Percentiles rank a stretch among this genome's conserved stretches.
Conservation (phyloP, 1,140 invertebrate species). For the Nilaparvata lugens region DNA sequence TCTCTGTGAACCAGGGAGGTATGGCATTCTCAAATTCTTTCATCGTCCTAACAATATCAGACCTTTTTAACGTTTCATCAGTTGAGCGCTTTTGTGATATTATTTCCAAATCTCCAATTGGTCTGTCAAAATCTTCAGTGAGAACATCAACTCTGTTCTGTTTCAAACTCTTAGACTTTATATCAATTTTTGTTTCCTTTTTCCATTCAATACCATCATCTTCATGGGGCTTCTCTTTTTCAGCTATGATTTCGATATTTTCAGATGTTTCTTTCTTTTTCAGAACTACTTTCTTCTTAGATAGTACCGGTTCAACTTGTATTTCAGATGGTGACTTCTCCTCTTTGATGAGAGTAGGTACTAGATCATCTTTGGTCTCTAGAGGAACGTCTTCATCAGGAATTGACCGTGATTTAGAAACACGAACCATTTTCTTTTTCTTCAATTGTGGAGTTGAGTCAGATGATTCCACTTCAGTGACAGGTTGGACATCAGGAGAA, state of each 20-base stretch:
- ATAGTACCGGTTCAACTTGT: slow-evolving; percentile 1
- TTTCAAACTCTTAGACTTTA: slow-evolving; percentile 38
- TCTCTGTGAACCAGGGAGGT: slow-evolving; percentile 59
- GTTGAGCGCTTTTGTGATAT: slow-evolving; percentile 36
- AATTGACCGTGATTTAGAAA: slow-evolving; percentile 2
- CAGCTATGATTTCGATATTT: slow-evolving; percentile 23
- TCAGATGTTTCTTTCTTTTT: slow-evolving; percentile 34
- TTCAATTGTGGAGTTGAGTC: background rate
- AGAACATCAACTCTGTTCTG: slow-evolving; percentile 8
- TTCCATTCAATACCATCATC: slow-evolving; percentile 33
- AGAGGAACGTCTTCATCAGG: slow-evolving; percentile 2
- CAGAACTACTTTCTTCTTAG: slow-evolving; percentile 2
- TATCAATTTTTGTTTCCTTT: slow-evolving; percentile 41
- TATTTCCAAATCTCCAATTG: slow-evolving; percentile 45
- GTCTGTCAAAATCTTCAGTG: slow-evolving; percentile 31
- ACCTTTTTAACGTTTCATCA: slow-evolving; percentile 20
- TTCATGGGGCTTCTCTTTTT: slow-evolving; percentile 34
- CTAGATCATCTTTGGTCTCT: background rate
- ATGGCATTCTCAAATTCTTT: slow-evolving; percentile 28
- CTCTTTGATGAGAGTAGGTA: background rate
- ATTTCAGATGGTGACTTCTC: background rate
- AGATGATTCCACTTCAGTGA: background rate
- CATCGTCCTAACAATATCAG: slow-evolving; percentile 19
- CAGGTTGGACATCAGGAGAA: background rate
- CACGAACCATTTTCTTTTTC: slow-evolving; percentile 7